phyloP scores from a whole-genome alignment of 2,888 invertebrate species.

The Horisme vitalbata region DNA sequence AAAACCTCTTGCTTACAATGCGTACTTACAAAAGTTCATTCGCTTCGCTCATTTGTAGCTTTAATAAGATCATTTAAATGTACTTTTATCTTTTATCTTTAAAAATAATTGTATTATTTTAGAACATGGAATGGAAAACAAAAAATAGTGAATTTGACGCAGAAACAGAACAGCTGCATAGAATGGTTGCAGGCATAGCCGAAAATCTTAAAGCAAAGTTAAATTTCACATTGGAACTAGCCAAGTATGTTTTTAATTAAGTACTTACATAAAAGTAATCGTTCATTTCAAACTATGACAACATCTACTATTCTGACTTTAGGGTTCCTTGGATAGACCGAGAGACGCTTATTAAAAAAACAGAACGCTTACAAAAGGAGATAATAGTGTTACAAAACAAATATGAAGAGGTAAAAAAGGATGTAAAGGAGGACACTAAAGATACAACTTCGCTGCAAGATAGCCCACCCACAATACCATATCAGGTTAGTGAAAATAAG shows the following conservation, averaged over 20 bases:
- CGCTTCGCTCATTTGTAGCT: too few species aligned
- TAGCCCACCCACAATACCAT: slow-evolving; percentile 26
- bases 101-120: too few species aligned
- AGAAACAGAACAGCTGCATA: slow-evolving; percentile 63
- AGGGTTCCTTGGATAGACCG: slow-evolving; percentile 73
- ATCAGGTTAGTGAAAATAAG: slow-evolving; percentile 44
- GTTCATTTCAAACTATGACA: not conserved
- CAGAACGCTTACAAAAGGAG: slow-evolving; percentile 65
- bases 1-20: too few species aligned
- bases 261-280: too few species aligned
- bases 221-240: slow-evolving; percentile 54
- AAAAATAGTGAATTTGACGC: slow-evolving; percentile 61
- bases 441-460: slow-evolving; percentile 23
- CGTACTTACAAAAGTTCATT: too few species aligned
- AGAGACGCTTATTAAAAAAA: slow-evolving; percentile 57
- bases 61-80: too few species aligned
- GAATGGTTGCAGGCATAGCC: slow-evolving; percentile 55
- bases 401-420: slow-evolving; percentile 52
- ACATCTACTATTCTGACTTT: slow-evolving; percentile 2
- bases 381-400: slow-evolving; percentile 57
- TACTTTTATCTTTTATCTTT: too few species aligned
- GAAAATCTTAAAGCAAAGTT: slow-evolving; percentile 66
- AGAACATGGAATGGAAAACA: slow-evolving; percentile 65
- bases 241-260: slow-evolving; percentile 54
- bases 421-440: slow-evolving; percentile 43